phyloP scores from a whole-genome alignment of 2,888 invertebrate genomes.

The Erebia aethiops region DNA sequence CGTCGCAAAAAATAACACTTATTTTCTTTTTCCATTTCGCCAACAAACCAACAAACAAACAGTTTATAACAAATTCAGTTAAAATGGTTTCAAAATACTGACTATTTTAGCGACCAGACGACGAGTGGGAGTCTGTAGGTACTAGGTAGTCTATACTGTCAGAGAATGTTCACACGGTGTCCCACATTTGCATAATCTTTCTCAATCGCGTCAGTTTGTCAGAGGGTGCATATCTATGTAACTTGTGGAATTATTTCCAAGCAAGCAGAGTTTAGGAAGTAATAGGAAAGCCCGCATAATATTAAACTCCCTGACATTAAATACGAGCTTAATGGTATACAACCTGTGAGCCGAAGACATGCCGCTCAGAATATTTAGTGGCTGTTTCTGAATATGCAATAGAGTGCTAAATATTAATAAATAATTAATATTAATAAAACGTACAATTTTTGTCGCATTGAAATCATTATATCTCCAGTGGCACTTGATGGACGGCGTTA shows the following conservation, averaged over 20 bases:
- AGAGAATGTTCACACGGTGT: background rate
- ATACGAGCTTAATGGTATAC: constrained; percentile 25
- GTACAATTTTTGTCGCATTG: too few species aligned
- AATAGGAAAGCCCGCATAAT: constrained; percentile 17
- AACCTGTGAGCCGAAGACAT: constrained; percentile 18
- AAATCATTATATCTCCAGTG: too few species aligned
- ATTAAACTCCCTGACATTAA: constrained; percentile 35
- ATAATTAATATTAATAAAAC: too few species aligned
- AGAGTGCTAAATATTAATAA: too few species aligned
- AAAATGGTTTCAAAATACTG: background rate
- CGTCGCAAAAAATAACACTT: too few species aligned
- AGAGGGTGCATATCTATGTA: background rate
- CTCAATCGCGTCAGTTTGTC: background rate
- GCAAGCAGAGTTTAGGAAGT: background rate
- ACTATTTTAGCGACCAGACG: background rate
- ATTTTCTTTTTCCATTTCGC: too few species aligned
- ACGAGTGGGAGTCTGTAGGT: background rate
- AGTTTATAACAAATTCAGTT: too few species aligned
- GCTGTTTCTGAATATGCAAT: background rate
- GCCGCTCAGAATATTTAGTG: constrained; percentile 23
- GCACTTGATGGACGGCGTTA: too few species aligned
- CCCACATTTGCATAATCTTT: background rate
- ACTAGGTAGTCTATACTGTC: background rate
- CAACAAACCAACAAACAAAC: too few species aligned
- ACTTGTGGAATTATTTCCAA: background rate